Evolutionary conservation across 2,113 vertebrate genomes (phyloP), one percentile per base, ranked within the genome.

Genomic region (Crotalus horridus): DNA sequence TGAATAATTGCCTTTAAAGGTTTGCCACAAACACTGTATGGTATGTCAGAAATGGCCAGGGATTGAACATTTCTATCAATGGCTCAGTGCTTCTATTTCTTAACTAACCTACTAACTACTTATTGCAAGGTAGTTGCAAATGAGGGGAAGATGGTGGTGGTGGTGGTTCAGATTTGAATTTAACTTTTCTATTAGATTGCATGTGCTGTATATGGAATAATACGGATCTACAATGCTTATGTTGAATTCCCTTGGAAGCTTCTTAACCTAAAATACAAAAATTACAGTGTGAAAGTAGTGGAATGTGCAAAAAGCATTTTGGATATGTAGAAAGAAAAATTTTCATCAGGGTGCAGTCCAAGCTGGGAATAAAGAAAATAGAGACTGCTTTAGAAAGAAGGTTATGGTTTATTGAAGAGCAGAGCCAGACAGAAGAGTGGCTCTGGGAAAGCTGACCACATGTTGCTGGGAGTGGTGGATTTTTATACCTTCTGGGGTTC

Each of bases 151-250:
- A 33, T 6, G n/a, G 33, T 6, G 64, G 64, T 2, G 0, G 13
- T 33, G n/a, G 43, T 87, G 56, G 46, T 61, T 61, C 20, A 26
- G 15, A 39, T 6, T 51, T n/a, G 17, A 17, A 39, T 11, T 85
- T 86, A 51, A 58, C 24, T 48, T 13, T 85, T 54, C 53, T 92
- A 89, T 90, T 90, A 92, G 87, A 48, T 46, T 95, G 64, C 6
- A 0, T 69, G 81, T 51, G 86, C 91, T 39, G 51, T 81, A 92
- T 64, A 39, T 46, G 59, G 53, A 90, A 86, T 58, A 88, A 56
- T 92, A 93, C 93, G 92, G 85, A 12, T 92, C 13, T 56, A 51
- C 85, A 56, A 94, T 69, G 69, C 10, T 85, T 85, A 89, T 48
- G 6, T 58, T 46, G 46, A 91, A 88, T 46, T 89, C 26, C 54